Base-by-base conservation (phyloP, 2,113 vertebrate species). In the Tichodroma muraria region DNA sequence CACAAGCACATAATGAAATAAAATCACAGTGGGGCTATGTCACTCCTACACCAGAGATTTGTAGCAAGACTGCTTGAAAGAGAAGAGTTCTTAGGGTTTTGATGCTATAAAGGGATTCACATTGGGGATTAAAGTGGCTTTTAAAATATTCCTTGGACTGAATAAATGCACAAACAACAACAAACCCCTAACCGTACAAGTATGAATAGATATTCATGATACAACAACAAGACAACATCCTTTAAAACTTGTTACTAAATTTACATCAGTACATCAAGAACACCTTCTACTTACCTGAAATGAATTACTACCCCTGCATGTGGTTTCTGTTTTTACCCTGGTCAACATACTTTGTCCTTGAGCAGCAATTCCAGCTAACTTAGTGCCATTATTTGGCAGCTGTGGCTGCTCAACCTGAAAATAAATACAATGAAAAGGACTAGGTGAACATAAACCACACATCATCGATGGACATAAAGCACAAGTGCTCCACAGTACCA, bases 291-390 rank as follows among this genome's bases (percentile, higher is more conserved):
- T 23, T 15, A 75, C 3, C 42, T n/a, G 76, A 47, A 81, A 53
- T 38, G 4, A 89, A 73, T 79, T 60, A 65, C 7, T 24, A 47
- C 17, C 16, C 27, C 30, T 60, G 78, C 59, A 82, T 33, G 38
- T 54, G 38, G 18, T 70, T 89, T 72, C 75, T 82, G 13, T 70
- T 52, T 27, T 42, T 54, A 56, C 24, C 6, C 11, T 70, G 57
- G 40, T 56, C 47, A 73, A 28, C 79, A 22, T 73, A 97, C 96
- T 97, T 98, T 96, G 31, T 98, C 96, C 94, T 93, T 86, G 22
- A 97, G 45, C 65, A 92, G 92, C 7, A 19, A 68, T 92, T 98
- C 97, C 61, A 98, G 96, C n/a, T 98, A 97, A 60, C 42, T 92
- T 78, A 92, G 27, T 4, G 96, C 81, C 83, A 91, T 76, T 64